Base-by-base conservation (phyloP, 2,888 invertebrate species). In the Drosophila demipolita region DNA sequence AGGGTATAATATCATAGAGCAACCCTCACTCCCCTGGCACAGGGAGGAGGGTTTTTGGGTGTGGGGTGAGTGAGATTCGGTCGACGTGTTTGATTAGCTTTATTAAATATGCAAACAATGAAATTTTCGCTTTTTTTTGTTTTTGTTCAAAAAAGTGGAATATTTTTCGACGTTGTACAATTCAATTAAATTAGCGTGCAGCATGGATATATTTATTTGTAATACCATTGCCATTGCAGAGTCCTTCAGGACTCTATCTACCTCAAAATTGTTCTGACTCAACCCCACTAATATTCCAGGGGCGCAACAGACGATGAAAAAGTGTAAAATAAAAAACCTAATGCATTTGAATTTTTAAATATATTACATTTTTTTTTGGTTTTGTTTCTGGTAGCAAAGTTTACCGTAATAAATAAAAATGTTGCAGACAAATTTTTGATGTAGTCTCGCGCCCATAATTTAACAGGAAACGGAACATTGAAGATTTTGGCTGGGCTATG, bases 91-190 rank as follows among this genome's bases (percentile, higher is more conserved):
- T 90, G 90, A 87, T 87, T 87, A 90, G 90, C 90, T 83, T 77
- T 86, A 90, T 87, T 88, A 90, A 87, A 90, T 87, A 87, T 87
- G 88, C 87, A 87, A 87, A 88, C 87, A 87, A 90, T 77, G 69
- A 73, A 81, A 78, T 59, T 79, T 68, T 64, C 66, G 66, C 78
- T 89, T 88, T 82, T 87, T 90, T 83, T 90, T 87, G 89, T 87
- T 90, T 88, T 88, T 87, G 87, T 75, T 74, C 69, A 87, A 75
- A 89, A 90, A 83, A 66, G 74, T 88, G 89, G 75, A 90, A 90
- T 83, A 68, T 62, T 69, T 66, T 69, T 67, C 55, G 78, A 75
- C 86, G 67, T 81, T 72, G 60, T 71, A 84, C 82, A 83, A 83
- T 86, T 84, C 85, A 84, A 87, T 89, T 84, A 84, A 84, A 80